These are phyloP conservation scores for Sycobia sp. DNA, from an alignment of 1,140 invertebrate genomes.

Conservation along the genomic window DNA sequence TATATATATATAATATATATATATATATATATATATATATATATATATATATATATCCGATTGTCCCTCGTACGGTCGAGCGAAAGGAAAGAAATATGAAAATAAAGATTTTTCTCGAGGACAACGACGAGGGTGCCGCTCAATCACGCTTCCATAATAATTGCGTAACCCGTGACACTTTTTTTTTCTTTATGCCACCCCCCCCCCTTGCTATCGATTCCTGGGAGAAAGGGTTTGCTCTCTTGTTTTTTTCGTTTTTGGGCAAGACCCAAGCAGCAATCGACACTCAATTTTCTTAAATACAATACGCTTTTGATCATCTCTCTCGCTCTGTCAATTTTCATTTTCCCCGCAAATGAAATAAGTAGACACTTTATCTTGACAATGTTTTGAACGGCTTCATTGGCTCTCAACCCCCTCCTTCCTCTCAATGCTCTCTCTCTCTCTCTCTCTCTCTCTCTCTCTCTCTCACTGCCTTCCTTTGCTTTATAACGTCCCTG, in stretches of 20 bases:
- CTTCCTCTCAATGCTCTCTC: too few relatives aligned
- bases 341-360: too few relatives aligned
- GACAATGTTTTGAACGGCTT: constrained; percentile 28
- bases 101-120: constrained; percentile 7
- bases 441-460: too few relatives aligned
- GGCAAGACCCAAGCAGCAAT: too few relatives aligned
- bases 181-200: background rate
- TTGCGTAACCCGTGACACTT: background rate
- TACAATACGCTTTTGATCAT: too few relatives aligned
- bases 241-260: too few relatives aligned
- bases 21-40: too few relatives aligned
- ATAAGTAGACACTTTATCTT: constrained; percentile 21
- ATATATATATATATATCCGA: too few relatives aligned
- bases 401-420: constrained; percentile 3
- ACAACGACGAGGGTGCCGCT: too few relatives aligned
- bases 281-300: constrained; percentile 27
- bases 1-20: too few relatives aligned
- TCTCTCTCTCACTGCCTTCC: background rate
- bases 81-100: constrained; percentile 4
- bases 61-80: too few relatives aligned
- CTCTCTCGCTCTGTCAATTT: background rate
- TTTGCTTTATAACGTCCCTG: constrained; percentile 2
- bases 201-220: background rate
- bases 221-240: too few relatives aligned
- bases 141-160: constrained; percentile 24